Evolutionary conservation across 2,113 vertebrate species (phyloP), one percentile per base, ranked within the genome.

Genomic region (Sturnus vulgaris): DNA sequence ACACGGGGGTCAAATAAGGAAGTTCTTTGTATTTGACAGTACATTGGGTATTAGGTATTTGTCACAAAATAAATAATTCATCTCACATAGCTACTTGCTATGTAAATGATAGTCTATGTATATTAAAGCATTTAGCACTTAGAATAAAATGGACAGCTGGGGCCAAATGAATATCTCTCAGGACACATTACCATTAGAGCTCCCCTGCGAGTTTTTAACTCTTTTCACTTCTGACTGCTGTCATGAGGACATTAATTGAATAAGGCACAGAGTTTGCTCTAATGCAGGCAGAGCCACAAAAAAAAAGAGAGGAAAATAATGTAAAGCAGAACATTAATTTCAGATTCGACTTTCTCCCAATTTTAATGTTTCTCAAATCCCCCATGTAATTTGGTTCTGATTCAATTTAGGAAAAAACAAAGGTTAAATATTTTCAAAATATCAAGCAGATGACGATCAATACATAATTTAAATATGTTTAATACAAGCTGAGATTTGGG

Each of bases 1-100:
- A 97, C 95, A 96, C 12, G 31, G 28, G 89, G 95, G 97, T 98
- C 97, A 98, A 97, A 96, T 96, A 96, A 97, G 95, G 96, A 98
- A 92, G 90, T 95, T 96, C 93, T 98, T 93, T 96, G 96, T 96
- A 92, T 98, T 96, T 97, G 97, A 97, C 95, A 96, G 93, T 95
- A 97, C 89, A 93, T 93, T 94, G 88, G 68, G 80, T 97, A 95
- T 97, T 98, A 96, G 95, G 92, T 95, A 96, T 97, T 97, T 98
- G 96, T 97, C 97, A 97, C 88, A 96, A 96, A 96, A 98, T 98
- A 98, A 98, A 98, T 98, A 97, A 98, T 98, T 98, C 98, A 98
- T 98, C 88, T 95, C 0, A 5, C 96, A 88, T 86, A 97, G 46
- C 93, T 96, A 97, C 96, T 98, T 98, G 97, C 97, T 98, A 98